Conservation (phyloP, 2,113 vertebrate species). For the Anhinga rufa region DNA sequence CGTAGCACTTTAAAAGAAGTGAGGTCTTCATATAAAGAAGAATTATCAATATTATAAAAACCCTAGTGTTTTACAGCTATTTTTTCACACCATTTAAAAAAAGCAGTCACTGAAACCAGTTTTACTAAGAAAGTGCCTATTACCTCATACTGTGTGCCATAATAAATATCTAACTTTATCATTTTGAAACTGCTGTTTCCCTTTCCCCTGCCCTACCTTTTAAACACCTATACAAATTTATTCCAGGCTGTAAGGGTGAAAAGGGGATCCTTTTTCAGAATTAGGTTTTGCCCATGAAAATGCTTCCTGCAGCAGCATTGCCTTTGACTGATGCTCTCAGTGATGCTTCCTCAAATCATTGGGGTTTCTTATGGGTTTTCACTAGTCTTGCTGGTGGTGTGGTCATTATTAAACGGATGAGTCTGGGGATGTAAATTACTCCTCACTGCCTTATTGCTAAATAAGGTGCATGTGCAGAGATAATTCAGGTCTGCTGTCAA, state of each 20-base stretch:
- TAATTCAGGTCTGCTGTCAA: neutral
- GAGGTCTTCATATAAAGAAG: neutral
- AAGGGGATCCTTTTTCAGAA: neutral
- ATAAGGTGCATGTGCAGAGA: neutral
- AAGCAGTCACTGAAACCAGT: neutral
- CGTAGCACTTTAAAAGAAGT: neutral
- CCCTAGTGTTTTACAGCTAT: neutral
- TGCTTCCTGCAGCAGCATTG: neutral
- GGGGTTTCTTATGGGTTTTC: neutral
- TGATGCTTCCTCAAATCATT: fast-evolving
- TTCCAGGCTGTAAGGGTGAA: neutral
- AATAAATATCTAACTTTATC: neutral
- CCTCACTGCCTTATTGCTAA: neutral
- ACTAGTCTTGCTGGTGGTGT: neutral
- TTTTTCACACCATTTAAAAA: neutral
- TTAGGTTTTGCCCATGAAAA: neutral
- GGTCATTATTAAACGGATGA: neutral
- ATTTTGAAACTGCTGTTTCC: neutral
- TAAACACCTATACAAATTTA: neutral
- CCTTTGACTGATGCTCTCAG: neutral
- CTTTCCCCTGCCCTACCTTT: neutral
- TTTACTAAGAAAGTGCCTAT: neutral
- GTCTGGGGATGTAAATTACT: neutral
- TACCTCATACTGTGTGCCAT: neutral
- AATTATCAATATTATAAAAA: neutral